Evolutionary conservation across 2,797 vertebrate genomes (phyloP), one percentile per base, ranked within the genome.

Genomic region (Sebastes taczanowskii): DNA sequence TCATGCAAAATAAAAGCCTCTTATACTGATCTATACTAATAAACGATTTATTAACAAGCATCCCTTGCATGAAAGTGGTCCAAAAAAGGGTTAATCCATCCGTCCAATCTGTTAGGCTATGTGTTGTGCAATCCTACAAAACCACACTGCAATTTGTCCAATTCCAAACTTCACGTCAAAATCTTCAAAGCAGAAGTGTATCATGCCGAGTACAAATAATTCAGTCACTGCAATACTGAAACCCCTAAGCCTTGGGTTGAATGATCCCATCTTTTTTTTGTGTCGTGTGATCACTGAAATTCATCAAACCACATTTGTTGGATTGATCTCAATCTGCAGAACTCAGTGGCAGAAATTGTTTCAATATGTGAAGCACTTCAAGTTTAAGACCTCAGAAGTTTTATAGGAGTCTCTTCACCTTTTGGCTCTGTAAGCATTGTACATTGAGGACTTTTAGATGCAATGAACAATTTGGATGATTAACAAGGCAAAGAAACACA

Each of bases 311-410:
- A 67, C 22, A 53, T 55, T 20, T 71, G 69, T 61, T 66, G 60
- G 60, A 78, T 67, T 78, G 11, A 71, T 66, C 46, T 78, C 62
- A 75, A 71, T 85, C 83, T 74, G 61, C 71, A 81, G 35, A 85
- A 78, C 66, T 82, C 83, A 58, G 71, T 18, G 71, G 71, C 81
- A 71, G 62, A 72, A 72, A 61, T 1, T n/a, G 18, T 32, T 64
- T 69, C 4, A 30, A 25, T 60, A 8, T 23, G 20, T 56, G 7
- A 59, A 60, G 9, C 18, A 29, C 55, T 60, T 60, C 25, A 30
- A n/a, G n/a, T 71, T 56, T 32, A 10, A 72, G 32, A 82, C 27
- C 46, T 77, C 42, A 62, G n/a, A 46, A 1, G n/a, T 56, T 46
- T 65, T 65, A 20, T 25, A 61, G n/a, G 35, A 78, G 8, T 30